A percentile compares a stretch with the other conserved stretches of the same genome.
These are phyloP conservation scores for Lasiommata megera DNA, from an alignment of 2,888 invertebrate genomes.

Conservation along the genomic window DNA sequence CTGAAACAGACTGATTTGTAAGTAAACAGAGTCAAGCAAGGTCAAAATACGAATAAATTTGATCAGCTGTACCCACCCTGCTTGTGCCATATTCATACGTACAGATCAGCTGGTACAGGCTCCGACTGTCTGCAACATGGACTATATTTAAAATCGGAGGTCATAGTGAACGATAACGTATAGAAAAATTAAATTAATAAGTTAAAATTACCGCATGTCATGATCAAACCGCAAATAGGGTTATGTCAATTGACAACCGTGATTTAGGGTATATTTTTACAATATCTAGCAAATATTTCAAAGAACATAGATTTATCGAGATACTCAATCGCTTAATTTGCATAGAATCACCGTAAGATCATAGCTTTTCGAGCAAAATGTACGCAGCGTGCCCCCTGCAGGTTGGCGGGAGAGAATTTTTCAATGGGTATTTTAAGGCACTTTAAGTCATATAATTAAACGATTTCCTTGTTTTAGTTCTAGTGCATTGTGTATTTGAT, in stretches of 20 bases:
- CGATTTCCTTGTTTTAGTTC: constrained; percentile 43
- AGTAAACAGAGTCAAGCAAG: constrained; percentile 65
- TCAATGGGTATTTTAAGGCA: constrained; percentile 49
- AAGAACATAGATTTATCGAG: constrained; percentile 38
- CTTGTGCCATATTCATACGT: constrained; percentile 67
- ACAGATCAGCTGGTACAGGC: constrained; percentile 48
- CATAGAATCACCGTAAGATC: constrained; percentile 42
- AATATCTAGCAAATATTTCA: constrained; percentile 39
- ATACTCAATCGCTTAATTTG: constrained; percentile 34
- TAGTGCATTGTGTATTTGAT: constrained; percentile 49
- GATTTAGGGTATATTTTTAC: constrained; percentile 58
- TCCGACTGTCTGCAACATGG: constrained; percentile 58
- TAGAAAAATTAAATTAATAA: constrained; percentile 47
- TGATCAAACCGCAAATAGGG: constrained; percentile 75
- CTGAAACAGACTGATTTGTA: constrained; percentile 55
- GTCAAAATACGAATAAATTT: constrained; percentile 48
- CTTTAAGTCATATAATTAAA: constrained; percentile 37
- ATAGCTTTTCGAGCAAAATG: constrained; percentile 44
- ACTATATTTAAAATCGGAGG: constrained; percentile 39
- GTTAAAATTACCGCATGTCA: constrained; percentile 78
- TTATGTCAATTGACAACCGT: constrained; percentile 78
- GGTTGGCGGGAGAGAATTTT: constrained; percentile 76
- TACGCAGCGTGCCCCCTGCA: constrained; percentile 75
- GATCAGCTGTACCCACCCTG: constrained; percentile 64
- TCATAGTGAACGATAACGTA: constrained; percentile 37